Evolutionary conservation across 1,140 invertebrate genomes (phyloP).

Genomic region (Brachionus sp.): DNA sequence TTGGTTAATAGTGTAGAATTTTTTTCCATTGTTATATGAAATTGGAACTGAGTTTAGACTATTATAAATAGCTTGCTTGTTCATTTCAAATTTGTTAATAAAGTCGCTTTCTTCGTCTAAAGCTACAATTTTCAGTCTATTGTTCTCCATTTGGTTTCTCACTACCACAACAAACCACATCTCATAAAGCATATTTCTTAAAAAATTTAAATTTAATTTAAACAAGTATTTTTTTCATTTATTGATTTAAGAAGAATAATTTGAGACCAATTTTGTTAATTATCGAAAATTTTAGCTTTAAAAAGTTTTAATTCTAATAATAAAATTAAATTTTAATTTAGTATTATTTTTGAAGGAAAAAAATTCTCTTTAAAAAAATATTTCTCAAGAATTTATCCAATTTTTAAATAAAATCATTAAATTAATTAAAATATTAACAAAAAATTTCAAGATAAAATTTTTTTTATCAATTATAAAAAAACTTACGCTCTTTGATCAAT

Average conservation of each 20-base stretch:
- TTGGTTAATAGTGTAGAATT: not conserved
- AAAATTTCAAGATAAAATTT: too few relatives aligned
- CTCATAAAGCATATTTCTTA: not conserved
- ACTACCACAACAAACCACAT: not conserved
- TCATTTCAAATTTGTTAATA: not conserved
- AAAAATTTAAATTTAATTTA: not conserved
- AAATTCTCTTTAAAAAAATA: too few relatives aligned
- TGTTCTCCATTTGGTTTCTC: not conserved
- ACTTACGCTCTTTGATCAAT: constrained; percentile 18
- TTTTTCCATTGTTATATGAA: not conserved
- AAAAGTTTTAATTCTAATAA: too few relatives aligned
- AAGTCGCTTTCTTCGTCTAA: not conserved
- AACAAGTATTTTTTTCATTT: too few relatives aligned
- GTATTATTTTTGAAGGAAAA: too few relatives aligned
- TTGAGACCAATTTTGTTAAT: too few relatives aligned
- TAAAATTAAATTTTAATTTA: too few relatives aligned
- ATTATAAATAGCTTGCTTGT: not conserved
- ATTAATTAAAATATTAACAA: not conserved
- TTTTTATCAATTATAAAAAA: not conserved
- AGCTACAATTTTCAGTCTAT: not conserved
- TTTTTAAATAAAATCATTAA: too few relatives aligned
- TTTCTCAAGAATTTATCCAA: too few relatives aligned
- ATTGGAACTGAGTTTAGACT: not conserved
- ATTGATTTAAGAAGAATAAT: too few relatives aligned
- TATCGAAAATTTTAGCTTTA: too few relatives aligned